Evolutionary conservation across 1,140 invertebrate species (phyloP).

Genomic region (Drosophila mauritiana): DNA sequence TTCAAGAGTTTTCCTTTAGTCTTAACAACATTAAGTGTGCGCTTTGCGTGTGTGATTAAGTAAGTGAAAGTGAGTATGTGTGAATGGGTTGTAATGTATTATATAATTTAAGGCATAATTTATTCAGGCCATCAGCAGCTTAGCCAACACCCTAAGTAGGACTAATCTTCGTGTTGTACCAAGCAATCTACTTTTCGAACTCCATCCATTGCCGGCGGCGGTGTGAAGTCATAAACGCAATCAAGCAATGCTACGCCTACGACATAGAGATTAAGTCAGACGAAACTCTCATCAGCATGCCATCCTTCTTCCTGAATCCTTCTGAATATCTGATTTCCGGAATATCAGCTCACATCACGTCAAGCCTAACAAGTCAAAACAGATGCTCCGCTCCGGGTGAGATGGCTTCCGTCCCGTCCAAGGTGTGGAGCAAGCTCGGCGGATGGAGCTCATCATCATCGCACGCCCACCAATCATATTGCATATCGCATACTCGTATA

Average conservation of each 20-base stretch:
- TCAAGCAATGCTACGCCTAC: conserved; percentile 28
- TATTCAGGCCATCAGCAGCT: conserved; percentile 44
- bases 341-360: conserved; percentile 31
- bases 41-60: not conserved
- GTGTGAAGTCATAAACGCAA: conserved; percentile 29
- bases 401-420: conserved; percentile 25
- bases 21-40: conserved; percentile 6
- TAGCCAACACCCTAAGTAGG: conserved; percentile 31
- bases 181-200: conserved; percentile 44
- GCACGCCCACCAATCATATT: not conserved
- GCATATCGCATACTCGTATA: conserved; percentile 1
- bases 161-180: conserved; percentile 26
- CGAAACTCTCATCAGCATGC: conserved; percentile 34
- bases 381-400: conserved; percentile 44
- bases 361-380: conserved; percentile 41
- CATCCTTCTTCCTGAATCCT: conserved; percentile 25
- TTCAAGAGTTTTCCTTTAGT: conserved; percentile 42
- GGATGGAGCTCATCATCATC: conserved; percentile 15
- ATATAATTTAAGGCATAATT: conserved; percentile 42
- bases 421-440: conserved; percentile 14
- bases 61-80: not conserved
- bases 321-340: conserved; percentile 29
- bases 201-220: conserved; percentile 10
- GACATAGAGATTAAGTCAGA: conserved; percentile 45
- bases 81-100: conserved; percentile 9